Evolutionary conservation across 2,113 vertebrate genomes (phyloP).

Genomic region (Ardeotis arabs): DNA sequence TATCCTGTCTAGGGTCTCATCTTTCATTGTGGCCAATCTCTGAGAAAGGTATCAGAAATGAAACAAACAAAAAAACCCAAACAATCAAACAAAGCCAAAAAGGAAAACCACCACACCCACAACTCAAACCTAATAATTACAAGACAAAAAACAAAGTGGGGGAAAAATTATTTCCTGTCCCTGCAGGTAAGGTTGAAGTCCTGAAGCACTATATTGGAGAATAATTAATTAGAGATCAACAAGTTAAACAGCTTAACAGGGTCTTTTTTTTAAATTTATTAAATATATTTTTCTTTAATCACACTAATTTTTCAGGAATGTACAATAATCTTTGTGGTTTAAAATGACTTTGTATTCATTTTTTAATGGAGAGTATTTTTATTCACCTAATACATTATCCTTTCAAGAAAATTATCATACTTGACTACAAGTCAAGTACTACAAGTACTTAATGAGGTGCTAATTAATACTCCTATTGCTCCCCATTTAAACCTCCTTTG

Average conservation of each 20-base stretch:
- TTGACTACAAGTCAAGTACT: too few relatives aligned
- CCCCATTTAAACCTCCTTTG: slow-evolving; percentile 51
- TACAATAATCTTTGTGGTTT: slow-evolving; percentile 63
- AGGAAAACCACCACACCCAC: background rate
- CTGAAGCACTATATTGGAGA: background rate
- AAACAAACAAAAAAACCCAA: too few relatives aligned
- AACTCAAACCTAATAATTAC: background rate
- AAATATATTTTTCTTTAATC: slow-evolving; percentile 54
- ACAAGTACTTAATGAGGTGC: slow-evolving; percentile 67
- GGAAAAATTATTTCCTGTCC: background rate
- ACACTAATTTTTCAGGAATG: slow-evolving; percentile 46
- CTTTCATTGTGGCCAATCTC: background rate
- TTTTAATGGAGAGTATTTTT: slow-evolving; percentile 68
- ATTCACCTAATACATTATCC: slow-evolving; percentile 59
- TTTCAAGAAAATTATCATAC: slow-evolving; percentile 67
- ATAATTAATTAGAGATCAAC: slow-evolving; percentile 28
- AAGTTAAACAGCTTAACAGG: slow-evolving; percentile 23
- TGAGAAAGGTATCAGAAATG: background rate
- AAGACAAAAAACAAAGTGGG: background rate
- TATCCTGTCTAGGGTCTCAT: background rate
- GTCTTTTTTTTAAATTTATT: slow-evolving; percentile 46
- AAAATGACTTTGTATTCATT: slow-evolving; percentile 53
- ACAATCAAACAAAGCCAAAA: too few relatives aligned
- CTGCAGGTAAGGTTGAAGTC: background rate
- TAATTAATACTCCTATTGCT: slow-evolving; percentile 65